Evolutionary conservation across 2,888 invertebrate species (phyloP), one percentile per base, ranked within the genome.

Genomic region (Dusona sp.): DNA sequence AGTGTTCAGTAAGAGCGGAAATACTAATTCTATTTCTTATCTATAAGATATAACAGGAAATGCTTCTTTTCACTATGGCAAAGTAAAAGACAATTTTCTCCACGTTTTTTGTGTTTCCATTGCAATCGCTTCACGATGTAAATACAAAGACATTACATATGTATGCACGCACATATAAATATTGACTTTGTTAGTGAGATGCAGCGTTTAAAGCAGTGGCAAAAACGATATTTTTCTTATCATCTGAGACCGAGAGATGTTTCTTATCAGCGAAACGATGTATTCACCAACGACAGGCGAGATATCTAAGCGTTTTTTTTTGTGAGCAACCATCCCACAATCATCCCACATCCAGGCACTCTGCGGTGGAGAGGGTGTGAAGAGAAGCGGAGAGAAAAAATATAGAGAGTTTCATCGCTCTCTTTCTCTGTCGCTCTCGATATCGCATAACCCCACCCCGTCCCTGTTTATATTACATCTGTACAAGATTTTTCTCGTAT

Each of bases 211-310:
- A 29, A 78, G 51, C 45, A 51, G 72, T 48, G 64, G 68, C 72
- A 65, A 65, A 64, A 80, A 73, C 73, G 73, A 73, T 61, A 80
- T 65, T 73, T 80, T 83, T 83, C 72, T 72, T 72, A 78, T 72
- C 72, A 42, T 25, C 9, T 65, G 65, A 51, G 22, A 45, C 45
- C 22, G 61, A 70, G 72, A 77, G 64, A 83, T 72, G 72, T 64
- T 83, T 68, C 78, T 83, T 83, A 83, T 83, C 83, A 36, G 70
- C n/a, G 36, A 70, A 72, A 57, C 77, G 78, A 68, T 75, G 64
- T 73, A 73, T 80, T 80, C 80, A 65, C 48, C 80, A 80, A 80
- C 80, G 80, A 65, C 72, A 79, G 70, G 36, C 80, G 33, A 64
- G 64, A 80, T 80, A 80, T 80, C 64, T 73, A 29, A 73, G 33